phyloP scores from a whole-genome alignment of 2,888 invertebrate species.

The Litoditis marina region DNA sequence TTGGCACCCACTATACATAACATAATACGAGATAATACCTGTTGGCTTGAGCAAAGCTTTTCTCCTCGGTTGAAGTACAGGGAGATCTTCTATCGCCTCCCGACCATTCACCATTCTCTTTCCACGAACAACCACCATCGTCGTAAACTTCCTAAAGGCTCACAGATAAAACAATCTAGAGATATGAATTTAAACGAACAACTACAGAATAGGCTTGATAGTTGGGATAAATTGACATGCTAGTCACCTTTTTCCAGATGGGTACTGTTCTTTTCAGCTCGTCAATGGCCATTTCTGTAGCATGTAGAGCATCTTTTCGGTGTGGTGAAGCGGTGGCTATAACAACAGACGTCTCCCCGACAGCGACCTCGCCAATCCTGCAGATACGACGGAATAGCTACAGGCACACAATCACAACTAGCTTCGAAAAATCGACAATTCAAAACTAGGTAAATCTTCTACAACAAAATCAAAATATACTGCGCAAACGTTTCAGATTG shows the following conservation, averaged over 20 bases:
- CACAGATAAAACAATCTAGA: too few relatives aligned
- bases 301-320: conserved; percentile 52
- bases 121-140: conserved; percentile 20
- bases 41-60: conserved; percentile 2
- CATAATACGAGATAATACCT: too few relatives aligned
- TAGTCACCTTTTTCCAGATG: conserved; percentile 60
- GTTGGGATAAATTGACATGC: too few relatives aligned
- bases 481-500: too few relatives aligned
- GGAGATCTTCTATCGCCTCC: neutral
- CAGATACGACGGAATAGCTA: too few relatives aligned
- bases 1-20: too few relatives aligned
- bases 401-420: too few relatives aligned
- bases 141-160: conserved; percentile 15
- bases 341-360: conserved; percentile 54
- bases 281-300: conserved; percentile 51
- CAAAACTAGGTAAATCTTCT: too few relatives aligned
- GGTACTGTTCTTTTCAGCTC: conserved; percentile 52
- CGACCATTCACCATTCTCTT: conserved; percentile 16
- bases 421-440: neutral
- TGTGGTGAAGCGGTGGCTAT: conserved; percentile 56
- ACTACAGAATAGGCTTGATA: neutral
- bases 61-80: conserved; percentile 1
- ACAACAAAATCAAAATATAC: too few relatives aligned
- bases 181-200: neutral
- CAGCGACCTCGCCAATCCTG: conserved; percentile 40